phyloP scores from a whole-genome alignment of 2,113 vertebrate genomes.

The Pituophis catenifer region DNA sequence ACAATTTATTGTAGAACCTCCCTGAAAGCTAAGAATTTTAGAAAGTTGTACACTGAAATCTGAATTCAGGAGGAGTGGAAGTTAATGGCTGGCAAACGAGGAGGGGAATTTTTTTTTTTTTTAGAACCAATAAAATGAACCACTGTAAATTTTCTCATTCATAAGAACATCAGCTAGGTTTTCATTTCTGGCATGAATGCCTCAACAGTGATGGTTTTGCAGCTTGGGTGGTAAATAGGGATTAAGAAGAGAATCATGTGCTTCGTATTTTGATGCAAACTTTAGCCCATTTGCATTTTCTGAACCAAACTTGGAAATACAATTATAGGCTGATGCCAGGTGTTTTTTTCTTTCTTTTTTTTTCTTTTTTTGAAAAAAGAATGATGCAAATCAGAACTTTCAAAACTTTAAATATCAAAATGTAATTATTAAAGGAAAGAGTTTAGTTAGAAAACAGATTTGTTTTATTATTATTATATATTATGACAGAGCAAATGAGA shows the following conservation, averaged over 20 bases:
- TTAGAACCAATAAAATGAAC: not conserved
- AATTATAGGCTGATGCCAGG: not conserved
- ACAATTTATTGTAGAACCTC: too few species aligned
- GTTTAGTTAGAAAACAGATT: not conserved
- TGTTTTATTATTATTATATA: too few species aligned
- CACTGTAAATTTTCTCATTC: not conserved
- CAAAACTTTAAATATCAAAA: not conserved
- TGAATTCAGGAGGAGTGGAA: not conserved
- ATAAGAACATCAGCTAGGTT: not conserved
- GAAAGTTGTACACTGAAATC: not conserved
- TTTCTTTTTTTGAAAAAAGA: too few species aligned
- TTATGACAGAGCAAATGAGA: too few species aligned
- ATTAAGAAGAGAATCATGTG: not conserved
- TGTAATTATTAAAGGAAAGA: not conserved
- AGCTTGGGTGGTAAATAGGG: not conserved
- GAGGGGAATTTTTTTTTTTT: too few species aligned
- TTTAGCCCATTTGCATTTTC: not conserved
- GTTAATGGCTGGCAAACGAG: not conserved
- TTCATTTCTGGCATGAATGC: not conserved
- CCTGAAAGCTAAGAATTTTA: not conserved
- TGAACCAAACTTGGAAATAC: not conserved
- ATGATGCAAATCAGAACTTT: not conserved
- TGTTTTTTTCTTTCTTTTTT: not conserved
- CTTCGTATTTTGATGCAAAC: not conserved
- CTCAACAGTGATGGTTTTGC: not conserved